Percentiles rank a stretch among this genome's conserved stretches.
Conservation (phyloP, 2,113 vertebrate species). For the Emydocephalus ijimae region DNA sequence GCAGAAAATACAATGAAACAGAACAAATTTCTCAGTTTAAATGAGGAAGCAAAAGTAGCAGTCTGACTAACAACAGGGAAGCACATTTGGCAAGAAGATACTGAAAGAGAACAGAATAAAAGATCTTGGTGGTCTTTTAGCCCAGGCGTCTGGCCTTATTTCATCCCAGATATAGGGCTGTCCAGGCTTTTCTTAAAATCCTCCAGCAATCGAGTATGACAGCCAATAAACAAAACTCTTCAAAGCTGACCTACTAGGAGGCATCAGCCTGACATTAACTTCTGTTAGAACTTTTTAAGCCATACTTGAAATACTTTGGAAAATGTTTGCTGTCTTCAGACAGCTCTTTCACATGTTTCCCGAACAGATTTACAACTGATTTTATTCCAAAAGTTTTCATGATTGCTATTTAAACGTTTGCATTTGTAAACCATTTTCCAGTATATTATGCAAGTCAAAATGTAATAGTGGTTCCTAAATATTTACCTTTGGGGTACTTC, state of each 20-base stretch:
- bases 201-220: neutral
- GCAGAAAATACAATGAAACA: too few species aligned
- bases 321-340: neutral
- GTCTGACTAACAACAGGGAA: too few species aligned
- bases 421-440: neutral
- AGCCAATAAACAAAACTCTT: neutral
- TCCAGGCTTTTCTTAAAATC: too few species aligned
- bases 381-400: neutral
- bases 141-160: too few species aligned
- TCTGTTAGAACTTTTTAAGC: neutral
- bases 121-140: too few species aligned
- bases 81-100: too few species aligned
- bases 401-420: neutral
- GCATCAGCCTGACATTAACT: neutral
- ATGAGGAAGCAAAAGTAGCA: too few species aligned
- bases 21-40: too few species aligned
- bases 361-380: neutral
- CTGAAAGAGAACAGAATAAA: too few species aligned
- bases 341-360: neutral
- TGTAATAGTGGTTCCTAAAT: neutral
- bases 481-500: slow-evolving; percentile 77
- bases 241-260: neutral
- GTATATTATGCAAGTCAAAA: neutral
- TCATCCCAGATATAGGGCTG: too few species aligned
- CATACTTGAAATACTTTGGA: neutral